Percentiles rank a stretch among this genome's conserved stretches.
phyloP scores from a whole-genome alignment of 2,888 invertebrate species.

The Aphidoletes aphidimyza region DNA sequence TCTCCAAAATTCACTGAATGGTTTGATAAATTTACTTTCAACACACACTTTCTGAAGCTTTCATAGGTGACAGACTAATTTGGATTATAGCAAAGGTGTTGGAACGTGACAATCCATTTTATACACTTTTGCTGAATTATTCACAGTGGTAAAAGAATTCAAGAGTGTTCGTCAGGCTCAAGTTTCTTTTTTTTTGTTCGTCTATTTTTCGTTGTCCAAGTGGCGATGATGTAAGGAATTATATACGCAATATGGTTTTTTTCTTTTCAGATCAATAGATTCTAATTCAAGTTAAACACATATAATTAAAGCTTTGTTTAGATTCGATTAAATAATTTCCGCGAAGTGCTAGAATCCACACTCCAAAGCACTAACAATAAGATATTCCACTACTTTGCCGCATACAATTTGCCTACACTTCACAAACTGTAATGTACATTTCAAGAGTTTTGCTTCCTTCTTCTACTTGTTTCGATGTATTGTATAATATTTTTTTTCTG shows the following conservation, averaged over 20 bases:
- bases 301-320: background rate
- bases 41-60: background rate
- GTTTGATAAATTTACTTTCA: background rate
- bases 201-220: background rate
- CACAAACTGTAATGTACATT: background rate
- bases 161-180: background rate
- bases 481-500: background rate
- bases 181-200: background rate
- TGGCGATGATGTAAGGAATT: background rate
- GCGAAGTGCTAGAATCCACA: background rate
- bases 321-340: background rate
- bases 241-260: background rate
- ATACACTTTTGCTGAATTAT: background rate
- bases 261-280: background rate
- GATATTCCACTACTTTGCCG: background rate
- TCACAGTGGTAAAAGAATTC: background rate
- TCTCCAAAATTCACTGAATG: background rate
- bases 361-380: background rate
- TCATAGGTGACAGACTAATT: background rate
- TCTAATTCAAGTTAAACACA: background rate
- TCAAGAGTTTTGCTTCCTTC: background rate
- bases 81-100: background rate
- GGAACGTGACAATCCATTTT: background rate
- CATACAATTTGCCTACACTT: background rate
- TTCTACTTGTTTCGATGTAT: slow-evolving; percentile 10